A percentile compares a stretch with the other conserved stretches of the same genome.
phyloP scores from a whole-genome alignment of 2,888 invertebrate species.

The Tholera decimalis region DNA sequence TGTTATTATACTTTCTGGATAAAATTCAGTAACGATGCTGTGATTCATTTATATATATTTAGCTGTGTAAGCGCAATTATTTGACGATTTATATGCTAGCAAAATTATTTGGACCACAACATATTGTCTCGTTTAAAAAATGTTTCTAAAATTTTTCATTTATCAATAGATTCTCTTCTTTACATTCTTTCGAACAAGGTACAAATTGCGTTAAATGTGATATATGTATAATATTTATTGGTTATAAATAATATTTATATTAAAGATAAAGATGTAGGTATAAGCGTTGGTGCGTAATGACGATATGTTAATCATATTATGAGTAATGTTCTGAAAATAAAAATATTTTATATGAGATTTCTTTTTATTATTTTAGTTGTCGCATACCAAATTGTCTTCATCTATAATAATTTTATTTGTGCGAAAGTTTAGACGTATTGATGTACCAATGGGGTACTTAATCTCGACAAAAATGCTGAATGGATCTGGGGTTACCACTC shows the following conservation, averaged over 20 bases:
- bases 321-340: slow-evolving; percentile 64
- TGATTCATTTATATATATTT: slow-evolving; percentile 70
- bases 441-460: too few species aligned
- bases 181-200: slow-evolving; percentile 69
- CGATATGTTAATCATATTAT: slow-evolving; percentile 59
- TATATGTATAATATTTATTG: slow-evolving; percentile 74
- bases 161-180: slow-evolving; percentile 29
- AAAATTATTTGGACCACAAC: slow-evolving; percentile 33
- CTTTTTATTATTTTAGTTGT: slow-evolving; percentile 24
- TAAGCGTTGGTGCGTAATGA: slow-evolving; percentile 58
- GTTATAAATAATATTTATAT: slow-evolving; percentile 68
- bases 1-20: slow-evolving; percentile 47
- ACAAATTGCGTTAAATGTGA: slow-evolving; percentile 84
- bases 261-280: slow-evolving; percentile 61
- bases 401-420: background rate
- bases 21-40: slow-evolving; percentile 71
- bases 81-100: slow-evolving; percentile 39
- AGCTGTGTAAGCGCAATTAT: slow-evolving; percentile 58
- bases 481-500: too few species aligned
- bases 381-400: background rate
- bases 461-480: too few species aligned
- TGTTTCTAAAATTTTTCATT: slow-evolving; percentile 5
- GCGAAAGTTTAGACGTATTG: too few species aligned
- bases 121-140: background rate
- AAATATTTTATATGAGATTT: slow-evolving; percentile 55